A percentile compares a stretch with the other conserved stretches of the same genome.
phyloP scores from a whole-genome alignment of 2,113 vertebrate genomes.

The Echinops telfairi region DNA sequence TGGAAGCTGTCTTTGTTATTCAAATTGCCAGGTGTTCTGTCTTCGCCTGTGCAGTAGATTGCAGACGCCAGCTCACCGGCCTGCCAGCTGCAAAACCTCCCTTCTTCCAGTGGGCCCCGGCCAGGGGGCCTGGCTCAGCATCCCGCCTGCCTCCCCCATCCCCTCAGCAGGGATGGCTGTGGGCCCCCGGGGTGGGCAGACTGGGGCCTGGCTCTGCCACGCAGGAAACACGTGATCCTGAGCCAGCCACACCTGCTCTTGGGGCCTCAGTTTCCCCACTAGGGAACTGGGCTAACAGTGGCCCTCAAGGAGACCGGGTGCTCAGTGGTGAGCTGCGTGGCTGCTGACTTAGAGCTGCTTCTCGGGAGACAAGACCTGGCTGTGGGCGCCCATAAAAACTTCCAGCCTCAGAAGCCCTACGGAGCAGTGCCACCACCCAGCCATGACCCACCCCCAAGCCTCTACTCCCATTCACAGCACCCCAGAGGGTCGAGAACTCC shows the following conservation, averaged over 20 bases:
- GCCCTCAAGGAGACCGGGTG: neutral
- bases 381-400: neutral
- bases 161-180: neutral
- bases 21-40: constrained; percentile 64
- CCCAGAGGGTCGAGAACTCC: no score
- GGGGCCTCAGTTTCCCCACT: neutral
- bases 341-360: neutral
- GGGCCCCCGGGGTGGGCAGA: neutral
- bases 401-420: no score
- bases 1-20: constrained; percentile 32
- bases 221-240: neutral
- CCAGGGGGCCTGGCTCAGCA: fast-evolving
- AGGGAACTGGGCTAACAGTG: fast-evolving
- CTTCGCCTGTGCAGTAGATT: neutral
- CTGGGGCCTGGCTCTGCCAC: neutral
- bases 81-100: neutral
- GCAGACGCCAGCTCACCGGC: neutral
- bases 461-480: no score
- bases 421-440: no score
- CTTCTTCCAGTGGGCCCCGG: fast-evolving
- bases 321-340: no score
- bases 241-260: fast-evolving
- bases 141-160: neutral
- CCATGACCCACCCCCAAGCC: no score
- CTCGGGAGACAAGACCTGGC: neutral